Conservation (phyloP, 2,888 invertebrate species). For the Harpalus rubripes region DNA sequence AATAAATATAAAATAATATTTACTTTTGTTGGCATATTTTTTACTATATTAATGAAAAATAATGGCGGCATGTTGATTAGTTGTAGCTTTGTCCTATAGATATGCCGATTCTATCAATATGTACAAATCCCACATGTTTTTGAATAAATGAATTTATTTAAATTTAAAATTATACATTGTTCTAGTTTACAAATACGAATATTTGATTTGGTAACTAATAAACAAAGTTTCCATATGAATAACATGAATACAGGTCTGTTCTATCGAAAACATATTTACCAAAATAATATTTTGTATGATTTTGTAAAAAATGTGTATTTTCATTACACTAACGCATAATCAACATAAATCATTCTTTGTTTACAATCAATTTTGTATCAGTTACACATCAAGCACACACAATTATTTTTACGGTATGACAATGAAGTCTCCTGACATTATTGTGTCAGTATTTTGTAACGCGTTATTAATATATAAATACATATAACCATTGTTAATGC, state of each 20-base stretch:
- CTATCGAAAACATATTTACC: background rate
- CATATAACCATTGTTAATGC: constrained; percentile 36
- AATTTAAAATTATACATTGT: background rate
- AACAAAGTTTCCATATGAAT: background rate
- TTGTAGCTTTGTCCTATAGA: background rate
- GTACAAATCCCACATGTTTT: background rate
- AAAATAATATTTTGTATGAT: constrained; percentile 7
- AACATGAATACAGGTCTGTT: background rate
- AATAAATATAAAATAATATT: too few relatives aligned
- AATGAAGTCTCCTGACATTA: background rate
- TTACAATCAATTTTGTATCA: constrained; percentile 20
- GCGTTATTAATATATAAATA: constrained; percentile 37
- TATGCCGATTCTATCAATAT: background rate
- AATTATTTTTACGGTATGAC: constrained; percentile 9
- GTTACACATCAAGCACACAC: constrained; percentile 14
- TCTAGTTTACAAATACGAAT: background rate
- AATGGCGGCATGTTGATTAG: background rate
- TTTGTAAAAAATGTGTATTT: constrained; percentile 13
- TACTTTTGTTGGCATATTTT: too few relatives aligned
- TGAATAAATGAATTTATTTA: constrained; percentile 4
- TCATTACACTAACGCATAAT: constrained; percentile 16
- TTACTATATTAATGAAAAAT: too few relatives aligned
- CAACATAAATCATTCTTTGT: constrained; percentile 26
- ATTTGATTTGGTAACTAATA: background rate
- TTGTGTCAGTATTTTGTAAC: background rate